phyloP scores from a whole-genome alignment of 1,140 invertebrate species.

The Asbolus verrucosus region DNA sequence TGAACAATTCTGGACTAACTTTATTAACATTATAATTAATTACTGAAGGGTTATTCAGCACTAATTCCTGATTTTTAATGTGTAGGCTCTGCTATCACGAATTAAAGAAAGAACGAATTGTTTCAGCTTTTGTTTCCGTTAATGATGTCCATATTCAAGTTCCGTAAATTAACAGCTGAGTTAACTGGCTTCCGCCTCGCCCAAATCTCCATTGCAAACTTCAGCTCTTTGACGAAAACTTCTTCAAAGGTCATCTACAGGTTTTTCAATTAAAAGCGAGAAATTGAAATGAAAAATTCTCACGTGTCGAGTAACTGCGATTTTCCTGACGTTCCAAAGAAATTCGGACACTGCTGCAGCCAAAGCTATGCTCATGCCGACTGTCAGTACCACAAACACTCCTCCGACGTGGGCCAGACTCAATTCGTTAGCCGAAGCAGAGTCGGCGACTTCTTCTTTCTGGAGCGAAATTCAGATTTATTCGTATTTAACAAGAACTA shows the following conservation, averaged over 20 bases:
- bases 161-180: constrained; percentile 2
- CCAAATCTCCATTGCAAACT: constrained; percentile 74
- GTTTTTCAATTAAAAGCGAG: no score
- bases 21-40: no score
- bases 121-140: no score
- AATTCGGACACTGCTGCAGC: constrained; percentile 82
- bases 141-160: background rate
- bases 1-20: no score
- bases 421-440: constrained; percentile 70
- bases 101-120: no score
- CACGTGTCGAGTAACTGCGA: constrained; percentile 82
- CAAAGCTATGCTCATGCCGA: constrained; percentile 75
- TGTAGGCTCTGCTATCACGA: no score
- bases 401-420: constrained; percentile 88
- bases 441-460: constrained; percentile 53
- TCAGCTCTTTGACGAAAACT: constrained; percentile 73
- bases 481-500: no score
- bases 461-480: no score
- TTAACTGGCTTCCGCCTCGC: constrained; percentile 70
- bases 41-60: background rate
- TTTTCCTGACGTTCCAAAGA: constrained; percentile 82
- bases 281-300: no score
- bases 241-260: constrained; percentile 72
- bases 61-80: no score
- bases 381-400: constrained; percentile 87